These are phyloP conservation scores for Physella acuta DNA, from an alignment of 1,140 invertebrate genomes.

Conservation along the genomic window DNA sequence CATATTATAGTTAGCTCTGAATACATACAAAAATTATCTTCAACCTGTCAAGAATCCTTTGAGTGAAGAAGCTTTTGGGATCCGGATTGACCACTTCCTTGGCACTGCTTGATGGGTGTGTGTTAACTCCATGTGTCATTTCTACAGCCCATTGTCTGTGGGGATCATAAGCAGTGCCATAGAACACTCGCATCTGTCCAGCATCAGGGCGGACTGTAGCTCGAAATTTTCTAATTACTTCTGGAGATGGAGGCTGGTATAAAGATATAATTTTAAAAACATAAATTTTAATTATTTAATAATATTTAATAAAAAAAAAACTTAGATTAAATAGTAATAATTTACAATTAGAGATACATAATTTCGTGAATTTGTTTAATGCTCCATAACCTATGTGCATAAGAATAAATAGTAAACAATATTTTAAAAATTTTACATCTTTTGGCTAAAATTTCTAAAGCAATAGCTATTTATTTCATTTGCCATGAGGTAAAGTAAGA, in stretches of 20 bases:
- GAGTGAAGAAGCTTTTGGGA: slow-evolving; percentile 51
- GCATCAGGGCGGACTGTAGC: slow-evolving; percentile 51
- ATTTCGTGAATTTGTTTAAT: neutral
- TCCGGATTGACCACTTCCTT: slow-evolving; percentile 53
- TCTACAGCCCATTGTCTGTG: slow-evolving; percentile 51
- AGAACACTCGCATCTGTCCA: slow-evolving; percentile 53
- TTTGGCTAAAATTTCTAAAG: no score
- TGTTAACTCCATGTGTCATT: slow-evolving; percentile 56
- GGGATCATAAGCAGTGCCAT: slow-evolving; percentile 57
- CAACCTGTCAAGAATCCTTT: slow-evolving; percentile 45
- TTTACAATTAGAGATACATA: slow-evolving; percentile 3
- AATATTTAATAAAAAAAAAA: neutral
- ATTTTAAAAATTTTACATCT: no score
- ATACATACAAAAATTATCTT: no score
- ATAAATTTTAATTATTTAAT: neutral
- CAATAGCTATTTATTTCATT: no score
- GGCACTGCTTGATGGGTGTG: slow-evolving; percentile 41
- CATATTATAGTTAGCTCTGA: no score
- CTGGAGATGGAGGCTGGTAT: slow-evolving; percentile 51
- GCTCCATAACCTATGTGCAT: no score
- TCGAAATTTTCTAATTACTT: slow-evolving; percentile 51
- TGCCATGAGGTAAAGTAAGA: no score
- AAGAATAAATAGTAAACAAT: no score
- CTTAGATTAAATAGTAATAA: neutral
- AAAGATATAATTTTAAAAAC: neutral